Conservation (phyloP, 2,113 vertebrate species). For the Recurvirostra avosetta region DNA sequence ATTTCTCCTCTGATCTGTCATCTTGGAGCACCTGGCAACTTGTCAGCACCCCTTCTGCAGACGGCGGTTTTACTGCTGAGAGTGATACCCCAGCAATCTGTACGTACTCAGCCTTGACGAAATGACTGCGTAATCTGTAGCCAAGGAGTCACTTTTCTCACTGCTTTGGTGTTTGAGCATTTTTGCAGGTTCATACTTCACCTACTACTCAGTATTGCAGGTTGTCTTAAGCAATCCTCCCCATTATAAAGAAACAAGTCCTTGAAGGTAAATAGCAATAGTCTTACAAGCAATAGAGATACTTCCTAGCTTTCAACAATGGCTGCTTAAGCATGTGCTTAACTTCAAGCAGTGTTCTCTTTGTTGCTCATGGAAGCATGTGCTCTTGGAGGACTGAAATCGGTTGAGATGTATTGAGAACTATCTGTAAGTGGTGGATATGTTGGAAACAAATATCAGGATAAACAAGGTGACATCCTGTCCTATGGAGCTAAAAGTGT, state of each 20-base stretch:
- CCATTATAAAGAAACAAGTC: neutral
- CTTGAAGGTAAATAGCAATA: neutral
- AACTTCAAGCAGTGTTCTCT: neutral
- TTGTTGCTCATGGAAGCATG: neutral
- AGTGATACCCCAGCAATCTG: constrained; percentile 7
- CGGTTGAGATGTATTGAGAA: neutral
- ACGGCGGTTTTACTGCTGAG: neutral
- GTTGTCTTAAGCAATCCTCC: neutral
- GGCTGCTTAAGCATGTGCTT: neutral
- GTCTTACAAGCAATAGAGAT: neutral
- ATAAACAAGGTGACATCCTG: neutral
- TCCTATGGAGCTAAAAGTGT: neutral
- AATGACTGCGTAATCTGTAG: neutral
- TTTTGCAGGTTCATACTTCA: neutral
- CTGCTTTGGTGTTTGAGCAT: neutral
- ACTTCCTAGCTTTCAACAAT: neutral
- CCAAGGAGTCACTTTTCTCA: neutral
- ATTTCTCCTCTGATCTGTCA: constrained; percentile 18
- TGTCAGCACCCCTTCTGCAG: neutral
- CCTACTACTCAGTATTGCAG: neutral
- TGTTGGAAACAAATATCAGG: neutral
- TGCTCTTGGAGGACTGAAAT: neutral
- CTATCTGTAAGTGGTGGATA: neutral
- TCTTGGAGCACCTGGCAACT: constrained; percentile 12
- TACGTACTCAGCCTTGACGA: neutral